Percentiles rank a stretch among this genome's conserved stretches.
Conservation (phyloP, 2,113 vertebrate genomes). For the Heterotilapia buettikoferi region DNA sequence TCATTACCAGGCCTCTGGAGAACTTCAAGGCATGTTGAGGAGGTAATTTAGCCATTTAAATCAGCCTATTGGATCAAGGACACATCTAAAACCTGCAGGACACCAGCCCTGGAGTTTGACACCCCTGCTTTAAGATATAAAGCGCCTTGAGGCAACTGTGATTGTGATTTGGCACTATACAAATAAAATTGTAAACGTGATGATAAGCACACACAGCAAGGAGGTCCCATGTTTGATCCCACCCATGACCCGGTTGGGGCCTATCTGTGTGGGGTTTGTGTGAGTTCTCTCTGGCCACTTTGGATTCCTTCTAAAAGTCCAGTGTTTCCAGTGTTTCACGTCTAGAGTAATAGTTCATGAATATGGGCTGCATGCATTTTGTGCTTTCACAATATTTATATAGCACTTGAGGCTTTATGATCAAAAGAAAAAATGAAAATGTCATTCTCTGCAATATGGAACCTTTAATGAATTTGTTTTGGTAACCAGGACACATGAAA, state of each 20-base stretch:
- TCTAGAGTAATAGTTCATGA: background rate
- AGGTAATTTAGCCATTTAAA: background rate
- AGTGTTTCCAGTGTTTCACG: background rate
- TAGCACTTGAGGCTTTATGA: background rate
- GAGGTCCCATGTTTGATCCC: background rate
- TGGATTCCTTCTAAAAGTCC: background rate
- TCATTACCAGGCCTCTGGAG: background rate
- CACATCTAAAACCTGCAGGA: background rate
- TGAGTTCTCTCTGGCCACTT: background rate
- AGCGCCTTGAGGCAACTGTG: accelerated
- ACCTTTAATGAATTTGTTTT: conserved; percentile 4
- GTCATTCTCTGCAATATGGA: background rate
- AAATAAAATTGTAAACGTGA: background rate
- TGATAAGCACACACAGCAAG: background rate
- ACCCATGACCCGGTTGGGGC: background rate
- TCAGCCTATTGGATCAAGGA: background rate
- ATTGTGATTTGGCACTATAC: background rate
- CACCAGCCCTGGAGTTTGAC: accelerated
- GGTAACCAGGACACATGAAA: conserved; percentile 13
- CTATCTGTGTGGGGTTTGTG: background rate
- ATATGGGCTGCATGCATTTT: background rate
- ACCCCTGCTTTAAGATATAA: background rate
- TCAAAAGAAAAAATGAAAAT: background rate
- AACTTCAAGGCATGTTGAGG: background rate
- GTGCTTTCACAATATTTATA: background rate